Conservation (phyloP, 1,140 invertebrate genomes). For the Aricia agestis region DNA sequence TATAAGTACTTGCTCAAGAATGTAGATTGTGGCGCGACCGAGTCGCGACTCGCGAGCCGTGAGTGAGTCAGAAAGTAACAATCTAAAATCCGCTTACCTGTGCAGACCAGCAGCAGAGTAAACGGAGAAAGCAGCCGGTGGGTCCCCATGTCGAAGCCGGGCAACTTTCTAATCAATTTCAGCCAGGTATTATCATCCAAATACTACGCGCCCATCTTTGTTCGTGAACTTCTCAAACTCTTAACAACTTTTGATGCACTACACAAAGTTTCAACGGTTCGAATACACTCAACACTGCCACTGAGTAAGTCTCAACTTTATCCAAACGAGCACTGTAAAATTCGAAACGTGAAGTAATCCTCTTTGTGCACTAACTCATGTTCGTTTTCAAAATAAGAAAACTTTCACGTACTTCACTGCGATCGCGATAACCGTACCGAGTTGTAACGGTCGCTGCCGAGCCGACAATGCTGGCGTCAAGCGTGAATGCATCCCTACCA, state of each 20-base stretch:
- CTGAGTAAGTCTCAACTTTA: slow-evolving; percentile 13
- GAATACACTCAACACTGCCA: slow-evolving; percentile 15
- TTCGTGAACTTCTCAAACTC: slow-evolving; percentile 22
- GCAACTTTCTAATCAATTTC: slow-evolving; percentile 61
- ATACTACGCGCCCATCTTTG: slow-evolving; percentile 48
- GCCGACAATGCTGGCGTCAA: slow-evolving; percentile 1
- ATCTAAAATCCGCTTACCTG: slow-evolving; percentile 64
- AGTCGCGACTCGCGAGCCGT: slow-evolving; percentile 25
- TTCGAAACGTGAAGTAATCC: neutral
- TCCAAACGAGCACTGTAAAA: slow-evolving; percentile 7
- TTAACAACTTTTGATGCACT: slow-evolving; percentile 17
- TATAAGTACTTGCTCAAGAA: neutral
- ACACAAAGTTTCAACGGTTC: slow-evolving; percentile 23
- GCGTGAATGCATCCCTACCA: neutral
- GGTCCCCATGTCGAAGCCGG: slow-evolving; percentile 54
- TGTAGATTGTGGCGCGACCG: neutral
- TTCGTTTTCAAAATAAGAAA: slow-evolving; percentile 19
- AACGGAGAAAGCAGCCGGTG: slow-evolving; percentile 65
- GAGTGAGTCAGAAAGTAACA: slow-evolving; percentile 61
- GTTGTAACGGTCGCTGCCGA: slow-evolving; percentile 2
- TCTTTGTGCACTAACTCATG: slow-evolving; percentile 20
- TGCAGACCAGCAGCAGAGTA: slow-evolving; percentile 64
- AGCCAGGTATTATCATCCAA: slow-evolving; percentile 32
- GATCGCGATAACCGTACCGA: neutral
- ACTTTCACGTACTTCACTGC: slow-evolving; percentile 19